Evolutionary conservation across 2,888 invertebrate genomes (phyloP).

Genomic region (Drosophila leonis): DNA sequence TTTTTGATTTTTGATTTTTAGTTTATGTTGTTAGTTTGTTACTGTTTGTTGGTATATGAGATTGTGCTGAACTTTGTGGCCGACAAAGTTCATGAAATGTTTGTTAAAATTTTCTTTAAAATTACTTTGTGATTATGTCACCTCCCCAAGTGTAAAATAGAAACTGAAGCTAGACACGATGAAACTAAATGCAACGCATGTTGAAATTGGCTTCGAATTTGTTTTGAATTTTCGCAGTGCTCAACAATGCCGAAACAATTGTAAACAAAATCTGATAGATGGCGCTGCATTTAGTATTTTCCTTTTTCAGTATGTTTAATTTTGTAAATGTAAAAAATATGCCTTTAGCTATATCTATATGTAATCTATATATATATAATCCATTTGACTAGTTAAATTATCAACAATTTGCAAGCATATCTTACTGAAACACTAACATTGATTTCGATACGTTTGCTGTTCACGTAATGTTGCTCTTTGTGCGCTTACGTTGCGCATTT

Average conservation of each 20-base stretch:
- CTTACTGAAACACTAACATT: background rate
- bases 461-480: conserved; percentile 12
- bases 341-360: too few species aligned
- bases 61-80: conserved; percentile 31
- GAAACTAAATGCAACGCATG: conserved; percentile 23
- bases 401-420: background rate
- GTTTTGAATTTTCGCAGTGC: conserved; percentile 25
- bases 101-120: conserved; percentile 28
- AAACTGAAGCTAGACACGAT: conserved; percentile 16
- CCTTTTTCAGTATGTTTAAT: background rate
- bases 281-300: conserved; percentile 24
- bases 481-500: conserved; percentile 21
- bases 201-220: conserved; percentile 4
- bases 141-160: conserved; percentile 30
- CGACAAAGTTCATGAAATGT: conserved; percentile 37
- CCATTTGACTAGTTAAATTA: background rate
- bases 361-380: too few species aligned
- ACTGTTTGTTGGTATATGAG: background rate
- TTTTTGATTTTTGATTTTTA: background rate
- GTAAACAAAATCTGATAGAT: conserved; percentile 13
- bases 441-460: background rate
- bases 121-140: conserved; percentile 20
- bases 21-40: background rate
- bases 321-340: background rate
- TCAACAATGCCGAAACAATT: conserved; percentile 8